Evolutionary conservation across 35 echinoderm and acorn worm genomes (phyloP).

Genomic region (Ptychodera flava): DNA sequence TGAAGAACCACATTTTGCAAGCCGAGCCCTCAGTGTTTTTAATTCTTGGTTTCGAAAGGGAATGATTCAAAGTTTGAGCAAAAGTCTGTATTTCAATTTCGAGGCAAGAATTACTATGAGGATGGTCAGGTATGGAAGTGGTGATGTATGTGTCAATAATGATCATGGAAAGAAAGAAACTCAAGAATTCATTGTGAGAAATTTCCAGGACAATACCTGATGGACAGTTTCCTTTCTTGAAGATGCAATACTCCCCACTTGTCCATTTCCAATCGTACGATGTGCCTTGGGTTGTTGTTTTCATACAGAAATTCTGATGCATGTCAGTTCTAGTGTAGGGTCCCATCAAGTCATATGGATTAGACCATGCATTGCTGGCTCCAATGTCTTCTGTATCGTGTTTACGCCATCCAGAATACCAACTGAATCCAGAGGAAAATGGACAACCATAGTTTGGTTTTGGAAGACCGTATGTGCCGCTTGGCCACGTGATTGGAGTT

Average conservation of each 20-base stretch:
- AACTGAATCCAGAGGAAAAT: neutral
- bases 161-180: no score
- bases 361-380: constrained; percentile 47
- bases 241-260: constrained; percentile 57
- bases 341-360: constrained; percentile 38
- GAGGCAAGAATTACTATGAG: no score
- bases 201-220: no score
- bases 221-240: constrained; percentile 59
- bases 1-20: no score
- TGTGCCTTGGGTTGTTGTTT: constrained; percentile 27
- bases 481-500: constrained; percentile 49
- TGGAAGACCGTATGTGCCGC: constrained; percentile 49
- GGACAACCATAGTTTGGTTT: constrained; percentile 32
- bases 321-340: constrained; percentile 42
- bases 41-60: no score
- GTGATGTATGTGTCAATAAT: no score
- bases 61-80: no score
- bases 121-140: no score
- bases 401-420: constrained; percentile 33
- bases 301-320: constrained; percentile 72
- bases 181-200: no score
- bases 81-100: no score
- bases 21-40: no score
- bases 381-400: constrained; percentile 60
- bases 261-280: constrained; percentile 32